phyloP scores from a whole-genome alignment of 2,888 invertebrate species.

The Drosophila parthenogenetica region DNA sequence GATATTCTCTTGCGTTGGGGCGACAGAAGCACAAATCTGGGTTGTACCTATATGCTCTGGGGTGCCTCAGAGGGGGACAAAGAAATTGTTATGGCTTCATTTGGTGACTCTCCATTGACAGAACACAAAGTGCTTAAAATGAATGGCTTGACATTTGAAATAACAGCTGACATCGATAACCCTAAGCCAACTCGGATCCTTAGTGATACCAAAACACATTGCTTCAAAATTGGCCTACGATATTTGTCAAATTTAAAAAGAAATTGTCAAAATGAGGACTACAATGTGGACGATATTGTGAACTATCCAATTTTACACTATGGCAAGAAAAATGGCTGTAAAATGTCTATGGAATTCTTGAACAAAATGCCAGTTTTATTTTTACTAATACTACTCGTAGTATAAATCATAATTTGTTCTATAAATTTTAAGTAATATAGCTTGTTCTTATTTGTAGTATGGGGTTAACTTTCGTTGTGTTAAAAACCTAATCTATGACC shows the following conservation, averaged over 20 bases:
- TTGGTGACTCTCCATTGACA: background rate
- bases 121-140: background rate
- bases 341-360: background rate
- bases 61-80: background rate
- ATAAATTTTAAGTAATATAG: background rate
- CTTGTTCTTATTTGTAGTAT: too few species aligned
- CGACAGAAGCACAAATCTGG: background rate
- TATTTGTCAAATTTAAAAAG: constrained; percentile 9
- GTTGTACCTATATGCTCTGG: constrained; percentile 1
- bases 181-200: background rate
- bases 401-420: background rate
- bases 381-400: background rate
- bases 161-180: background rate
- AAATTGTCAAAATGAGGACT: constrained; percentile 1
- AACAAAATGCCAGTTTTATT: background rate
- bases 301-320: constrained; percentile 7
- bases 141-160: background rate
- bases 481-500: background rate
- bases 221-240: constrained; percentile 5
- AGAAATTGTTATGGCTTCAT: constrained; percentile 2
- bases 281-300: constrained; percentile 1
- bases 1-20: background rate
- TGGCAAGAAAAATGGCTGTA: background rate
- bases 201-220: background rate
- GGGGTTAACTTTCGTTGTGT: background rate